These are phyloP conservation scores for Drosophila kepulauana DNA, from an alignment of 1,140 invertebrate species.

Conservation along the genomic window DNA sequence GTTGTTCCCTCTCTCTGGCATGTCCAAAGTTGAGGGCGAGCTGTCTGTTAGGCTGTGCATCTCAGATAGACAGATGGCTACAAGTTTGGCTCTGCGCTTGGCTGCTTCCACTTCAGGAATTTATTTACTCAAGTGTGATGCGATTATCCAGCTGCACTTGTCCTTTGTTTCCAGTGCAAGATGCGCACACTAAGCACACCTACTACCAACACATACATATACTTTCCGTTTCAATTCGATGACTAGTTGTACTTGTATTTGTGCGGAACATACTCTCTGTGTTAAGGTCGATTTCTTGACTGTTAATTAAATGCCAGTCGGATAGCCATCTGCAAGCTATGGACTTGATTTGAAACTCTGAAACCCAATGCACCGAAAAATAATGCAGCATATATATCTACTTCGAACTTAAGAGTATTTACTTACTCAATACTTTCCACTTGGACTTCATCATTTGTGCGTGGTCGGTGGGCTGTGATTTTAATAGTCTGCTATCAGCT, in stretches of 20 bases:
- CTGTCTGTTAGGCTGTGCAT: conserved; percentile 19
- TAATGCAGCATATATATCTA: not conserved
- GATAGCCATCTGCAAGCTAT: conserved; percentile 54
- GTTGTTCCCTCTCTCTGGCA: not conserved
- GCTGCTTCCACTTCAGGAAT: conserved; percentile 76
- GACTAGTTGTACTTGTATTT: conserved; percentile 1
- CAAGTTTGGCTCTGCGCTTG: conserved; percentile 45
- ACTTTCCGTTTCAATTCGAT: conserved; percentile 8
- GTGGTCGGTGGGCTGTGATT: conserved; percentile 15
- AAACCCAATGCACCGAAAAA: conserved; percentile 29
- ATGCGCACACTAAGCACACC: conserved; percentile 42
- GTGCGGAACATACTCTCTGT: conserved; percentile 20
- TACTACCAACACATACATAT: too few relatives aligned
- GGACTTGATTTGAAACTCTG: conserved; percentile 51
- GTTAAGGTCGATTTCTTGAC: conserved; percentile 6
- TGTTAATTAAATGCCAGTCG: conserved; percentile 71
- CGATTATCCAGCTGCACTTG: conserved; percentile 77
- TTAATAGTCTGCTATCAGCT: conserved; percentile 32
- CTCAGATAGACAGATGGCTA: conserved; percentile 25
- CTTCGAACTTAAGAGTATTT: conserved; percentile 12
- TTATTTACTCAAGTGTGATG: conserved; percentile 83
- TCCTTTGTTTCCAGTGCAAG: conserved; percentile 67
- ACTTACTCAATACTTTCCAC: not conserved
- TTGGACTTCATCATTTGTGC: conserved; percentile 5
- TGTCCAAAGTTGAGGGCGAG: not conserved